A percentile compares a stretch with the other conserved stretches of the same genome.
phyloP scores from a whole-genome alignment of 2,888 invertebrate genomes.

The Lysandra coridon region DNA sequence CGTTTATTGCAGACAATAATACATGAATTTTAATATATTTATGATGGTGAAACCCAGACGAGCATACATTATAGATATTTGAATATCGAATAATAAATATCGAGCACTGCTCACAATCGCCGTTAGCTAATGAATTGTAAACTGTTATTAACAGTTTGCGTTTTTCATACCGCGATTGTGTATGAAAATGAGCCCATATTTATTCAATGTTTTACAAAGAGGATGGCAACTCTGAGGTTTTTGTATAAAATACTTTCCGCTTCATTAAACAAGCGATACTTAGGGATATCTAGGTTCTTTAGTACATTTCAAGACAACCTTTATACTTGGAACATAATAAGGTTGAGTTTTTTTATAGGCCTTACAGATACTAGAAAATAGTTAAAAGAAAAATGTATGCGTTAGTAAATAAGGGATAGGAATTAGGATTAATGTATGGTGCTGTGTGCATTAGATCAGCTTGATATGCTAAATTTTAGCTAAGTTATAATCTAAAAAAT shows the following conservation, averaged over 20 bases:
- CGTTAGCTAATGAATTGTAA: conserved; percentile 75
- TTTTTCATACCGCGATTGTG: conserved; percentile 70
- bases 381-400: too few relatives aligned
- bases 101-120: conserved; percentile 42
- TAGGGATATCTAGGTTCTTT: not conserved
- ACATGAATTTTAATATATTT: conserved; percentile 18
- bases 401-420: too few relatives aligned
- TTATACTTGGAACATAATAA: too few relatives aligned
- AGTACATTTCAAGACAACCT: not conserved
- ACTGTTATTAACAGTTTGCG: conserved; percentile 62
- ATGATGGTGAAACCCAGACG: conserved; percentile 20
- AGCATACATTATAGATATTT: conserved; percentile 14
- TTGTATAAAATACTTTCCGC: conserved; percentile 66
- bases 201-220: conserved; percentile 69
- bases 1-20: not conserved
- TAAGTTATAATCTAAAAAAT: too few relatives aligned
- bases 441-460: too few relatives aligned
- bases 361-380: too few relatives aligned
- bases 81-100: conserved; percentile 15
- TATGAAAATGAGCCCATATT: conserved; percentile 71
- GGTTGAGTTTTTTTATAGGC: too few relatives aligned
- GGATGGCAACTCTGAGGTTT: conserved; percentile 56
- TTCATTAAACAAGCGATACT: conserved; percentile 53
- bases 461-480: too few relatives aligned
- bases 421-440: too few relatives aligned